Evolutionary conservation across 2,888 invertebrate genomes (phyloP), one percentile per base, ranked within the genome.

Genomic region (Hyppa rectilinea): DNA sequence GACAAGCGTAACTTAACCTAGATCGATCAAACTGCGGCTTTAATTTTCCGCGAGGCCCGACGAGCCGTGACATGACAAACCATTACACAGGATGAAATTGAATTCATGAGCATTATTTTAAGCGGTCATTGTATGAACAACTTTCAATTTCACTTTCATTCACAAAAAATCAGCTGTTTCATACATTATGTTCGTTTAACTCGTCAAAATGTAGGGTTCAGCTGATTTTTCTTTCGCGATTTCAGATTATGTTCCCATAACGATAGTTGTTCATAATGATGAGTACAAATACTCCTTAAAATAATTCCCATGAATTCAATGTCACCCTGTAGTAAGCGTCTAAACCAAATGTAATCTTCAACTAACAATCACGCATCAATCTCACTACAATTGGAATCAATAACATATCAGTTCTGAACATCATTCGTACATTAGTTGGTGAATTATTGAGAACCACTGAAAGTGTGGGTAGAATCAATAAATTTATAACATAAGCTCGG

Each of bases 401-500:
- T 84, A 85, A 71, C 69, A 73, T 63, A 77, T 76, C 50, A 56
- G 55, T 52, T 60, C 50, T 50, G 49, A 56, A 71, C 63, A 75
- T 72, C 64, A 77, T 75, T 75, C 50, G 49, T 67, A 70, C 68
- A 83, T 81, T 78, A 76, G 74, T 53, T 26, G 34, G 14, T 85
- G 74, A 84, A 84, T 84, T 84, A 84, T 84, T 85, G 63, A 83
- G 31, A 55, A 34, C 58, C 36, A 59, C 43, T 74, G 65, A 64
- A 74, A 81, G 26, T 65, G 64, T 81, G 67, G 66, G 67, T 45
- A 66, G 58, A 58, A 85, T 84, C 81, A 65, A 83, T 85, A 83
- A 77, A 68, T 63, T 61, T 71, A 71, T 75, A 65, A 71, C 65
- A 72, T 60, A 75, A 74, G 52, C 71, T 60, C 50, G 65, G 65